These are phyloP conservation scores for Sebastes steindachneri DNA, from an alignment of 2,797 vertebrate species.

Conservation along the genomic window DNA sequence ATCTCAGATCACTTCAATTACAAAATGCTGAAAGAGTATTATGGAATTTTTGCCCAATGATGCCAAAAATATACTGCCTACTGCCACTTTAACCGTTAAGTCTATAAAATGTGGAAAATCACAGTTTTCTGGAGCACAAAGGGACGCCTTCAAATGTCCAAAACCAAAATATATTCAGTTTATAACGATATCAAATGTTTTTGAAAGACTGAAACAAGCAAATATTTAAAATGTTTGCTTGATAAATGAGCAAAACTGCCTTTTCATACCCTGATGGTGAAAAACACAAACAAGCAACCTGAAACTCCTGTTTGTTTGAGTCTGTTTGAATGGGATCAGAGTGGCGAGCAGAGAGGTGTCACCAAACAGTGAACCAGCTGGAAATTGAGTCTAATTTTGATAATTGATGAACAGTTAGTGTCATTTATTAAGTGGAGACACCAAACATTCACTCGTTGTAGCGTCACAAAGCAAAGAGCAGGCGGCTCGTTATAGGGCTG, in stretches of 20 bases:
- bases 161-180: not conserved
- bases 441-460: not conserved
- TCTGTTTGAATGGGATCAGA: not conserved
- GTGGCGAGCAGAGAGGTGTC: not conserved
- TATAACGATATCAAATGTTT: not conserved
- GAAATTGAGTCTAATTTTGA: constrained; percentile 6
- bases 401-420: not conserved
- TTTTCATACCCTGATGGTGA: too few relatives aligned
- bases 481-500: not conserved
- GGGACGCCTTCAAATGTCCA: not conserved
- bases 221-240: too few relatives aligned
- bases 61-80: too few relatives aligned
- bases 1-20: too few relatives aligned
- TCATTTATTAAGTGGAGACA: constrained; percentile 1
- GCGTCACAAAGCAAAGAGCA: not conserved
- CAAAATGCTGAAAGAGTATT: too few relatives aligned
- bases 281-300: too few relatives aligned
- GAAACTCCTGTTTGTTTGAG: too few relatives aligned
- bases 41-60: too few relatives aligned
- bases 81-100: not conserved
- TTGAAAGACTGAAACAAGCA: not conserved
- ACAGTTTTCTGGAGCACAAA: not conserved
- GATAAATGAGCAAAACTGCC: too few relatives aligned
- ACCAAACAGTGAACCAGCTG: not conserved
- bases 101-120: not conserved